Evolutionary conservation across 2,113 vertebrate species (phyloP), one percentile per base, ranked within the genome.

Genomic region (Misgurnus anguillicaudatus): DNA sequence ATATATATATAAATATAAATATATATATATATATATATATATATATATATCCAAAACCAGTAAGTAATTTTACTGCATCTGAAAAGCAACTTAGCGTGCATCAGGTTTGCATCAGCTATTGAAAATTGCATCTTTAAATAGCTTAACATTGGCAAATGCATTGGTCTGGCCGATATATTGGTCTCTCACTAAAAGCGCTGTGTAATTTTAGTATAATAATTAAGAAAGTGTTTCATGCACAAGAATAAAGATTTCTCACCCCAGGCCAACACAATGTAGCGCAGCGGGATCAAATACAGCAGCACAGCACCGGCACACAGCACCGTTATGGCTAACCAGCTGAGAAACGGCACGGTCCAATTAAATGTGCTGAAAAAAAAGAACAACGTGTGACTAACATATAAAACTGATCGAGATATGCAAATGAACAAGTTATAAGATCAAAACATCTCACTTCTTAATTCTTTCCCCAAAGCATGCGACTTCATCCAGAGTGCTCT

Each of bases 331-430:
- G 94, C 95, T 92, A 99, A 83, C 92, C 94, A 96, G 91, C 95
- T 97, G 60, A 98, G 91, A 88, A 99, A 98, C 57, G 96, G 96
- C 86, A 97, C 94, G 0, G 96, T 97, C 97, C 97, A 99, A 90
- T 96, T 98, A 82, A 95, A 93, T 0, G 94, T 96, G 87, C 97
- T 99, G 78, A 74, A 1, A 38, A 13, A 64, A 16, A 80, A 1
- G 58, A 19, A 80, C 3, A 77, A n/a, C 39, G 41, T 36, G 64
- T 6, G 24, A 31, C 24, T 31, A 31, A 17, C 5, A 57, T 6
- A 17, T 6, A 57, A 16, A 57, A 19, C 53, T 5, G 53, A 57
- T 14, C 2, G 6, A 55, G 10, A 45, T 8, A 55, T 42, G 13
- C 42, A 62, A 45, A 17, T 6, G 14, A 38, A 42, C 19, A 42